phyloP scores from a whole-genome alignment of 2,888 invertebrate species.

The Drosophila maculinotata region DNA sequence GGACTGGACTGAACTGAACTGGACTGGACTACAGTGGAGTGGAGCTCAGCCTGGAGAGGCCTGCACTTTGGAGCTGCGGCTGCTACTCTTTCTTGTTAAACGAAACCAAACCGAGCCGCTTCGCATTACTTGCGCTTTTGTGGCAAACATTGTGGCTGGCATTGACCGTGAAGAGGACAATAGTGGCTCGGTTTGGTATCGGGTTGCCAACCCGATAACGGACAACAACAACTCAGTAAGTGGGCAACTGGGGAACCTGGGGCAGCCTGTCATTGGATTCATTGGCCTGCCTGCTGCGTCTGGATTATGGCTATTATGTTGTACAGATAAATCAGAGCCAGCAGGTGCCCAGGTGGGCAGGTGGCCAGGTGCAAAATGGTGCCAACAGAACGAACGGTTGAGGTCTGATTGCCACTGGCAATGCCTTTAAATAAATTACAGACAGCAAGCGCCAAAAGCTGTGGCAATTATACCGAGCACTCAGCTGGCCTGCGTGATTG shows the following conservation, averaged over 20 bases:
- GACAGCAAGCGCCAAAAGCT: conserved; percentile 40
- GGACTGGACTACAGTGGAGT: conserved; percentile 2
- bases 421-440: conserved; percentile 56
- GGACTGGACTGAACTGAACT: conserved; percentile 11
- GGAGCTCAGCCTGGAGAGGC: conserved; percentile 24
- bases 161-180: conserved; percentile 57
- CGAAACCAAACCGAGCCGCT: conserved; percentile 46
- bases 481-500: conserved; percentile 57
- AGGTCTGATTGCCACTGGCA: conserved; percentile 77
- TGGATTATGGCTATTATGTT: conserved; percentile 64
- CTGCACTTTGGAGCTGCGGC: conserved; percentile 17
- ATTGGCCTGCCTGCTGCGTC: conserved; percentile 12
- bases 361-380: conserved; percentile 58
- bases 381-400: conserved; percentile 64
- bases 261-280: conserved; percentile 10
- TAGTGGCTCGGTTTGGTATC: conserved; percentile 43
- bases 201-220: conserved; percentile 25
- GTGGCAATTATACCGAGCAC: conserved; percentile 55
- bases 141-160: conserved; percentile 38
- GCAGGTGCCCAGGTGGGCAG: conserved; percentile 17
- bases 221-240: not conserved
- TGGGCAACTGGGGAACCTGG: no score
- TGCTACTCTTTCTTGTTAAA: conserved; percentile 55
- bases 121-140: conserved; percentile 75
- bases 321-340: conserved; percentile 26